phyloP scores from a whole-genome alignment of 2,888 invertebrate species.

The Belgica antarctica region DNA sequence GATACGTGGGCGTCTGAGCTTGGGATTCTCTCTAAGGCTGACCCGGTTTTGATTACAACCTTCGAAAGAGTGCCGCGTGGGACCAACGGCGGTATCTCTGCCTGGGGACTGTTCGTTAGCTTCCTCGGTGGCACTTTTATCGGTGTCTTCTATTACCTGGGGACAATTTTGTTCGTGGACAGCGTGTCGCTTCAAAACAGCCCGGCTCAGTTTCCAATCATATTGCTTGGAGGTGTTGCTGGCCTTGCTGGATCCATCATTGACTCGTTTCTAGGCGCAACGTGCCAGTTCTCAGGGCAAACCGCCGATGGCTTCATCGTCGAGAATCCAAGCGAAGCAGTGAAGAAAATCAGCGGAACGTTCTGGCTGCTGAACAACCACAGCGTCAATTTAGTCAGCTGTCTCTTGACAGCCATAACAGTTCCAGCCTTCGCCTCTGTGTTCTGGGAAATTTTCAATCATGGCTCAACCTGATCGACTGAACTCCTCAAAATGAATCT shows the following conservation, averaged over 20 bases:
- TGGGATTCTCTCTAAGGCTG: constrained; percentile 67
- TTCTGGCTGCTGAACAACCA: constrained; percentile 77
- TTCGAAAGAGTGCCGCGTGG: constrained; percentile 75
- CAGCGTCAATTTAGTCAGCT: constrained; percentile 81
- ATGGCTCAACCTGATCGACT: background rate
- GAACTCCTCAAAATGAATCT: too few relatives aligned
- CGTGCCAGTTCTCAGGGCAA: constrained; percentile 81
- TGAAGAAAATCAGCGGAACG: constrained; percentile 71
- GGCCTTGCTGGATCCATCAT: constrained; percentile 78
- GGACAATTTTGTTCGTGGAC: constrained; percentile 65
- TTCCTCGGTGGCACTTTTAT: constrained; percentile 59
- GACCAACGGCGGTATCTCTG: constrained; percentile 84
- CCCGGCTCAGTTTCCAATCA: constrained; percentile 76
- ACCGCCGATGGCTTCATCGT: constrained; percentile 69
- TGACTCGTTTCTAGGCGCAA: constrained; percentile 82
- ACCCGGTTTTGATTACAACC: constrained; percentile 74
- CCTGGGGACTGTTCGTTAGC: constrained; percentile 60
- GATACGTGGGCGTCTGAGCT: constrained; percentile 92
- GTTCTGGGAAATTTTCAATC: background rate
- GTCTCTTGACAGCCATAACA: constrained; percentile 68
- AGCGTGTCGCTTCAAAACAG: constrained; percentile 59
- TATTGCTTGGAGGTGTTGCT: constrained; percentile 68
- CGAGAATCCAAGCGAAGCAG: constrained; percentile 65
- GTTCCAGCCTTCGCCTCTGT: constrained; percentile 56
- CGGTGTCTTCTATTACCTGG: constrained; percentile 70